A percentile compares a stretch with the other conserved stretches of the same genome.
Conservation (phyloP, 1,140 invertebrate species). For the Drosophila equinoxialis region DNA sequence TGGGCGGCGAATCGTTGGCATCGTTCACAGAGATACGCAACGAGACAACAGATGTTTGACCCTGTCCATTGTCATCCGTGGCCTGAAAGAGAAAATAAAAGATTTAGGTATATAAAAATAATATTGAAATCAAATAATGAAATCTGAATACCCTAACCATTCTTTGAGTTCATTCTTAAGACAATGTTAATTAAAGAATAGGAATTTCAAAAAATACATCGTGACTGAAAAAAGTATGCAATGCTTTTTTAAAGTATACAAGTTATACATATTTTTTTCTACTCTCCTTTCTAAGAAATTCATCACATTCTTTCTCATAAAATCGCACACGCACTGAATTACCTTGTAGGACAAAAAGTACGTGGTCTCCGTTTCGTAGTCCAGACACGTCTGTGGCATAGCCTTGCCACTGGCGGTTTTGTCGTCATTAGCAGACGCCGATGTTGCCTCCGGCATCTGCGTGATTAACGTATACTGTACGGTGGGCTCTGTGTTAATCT, state of each 20-base stretch:
- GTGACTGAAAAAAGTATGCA: background rate
- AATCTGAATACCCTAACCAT: background rate
- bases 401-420: slow-evolving; percentile 55
- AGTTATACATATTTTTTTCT: background rate
- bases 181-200: background rate
- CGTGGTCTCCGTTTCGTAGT: slow-evolving; percentile 92
- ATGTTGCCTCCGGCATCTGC: slow-evolving; percentile 45
- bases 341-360: slow-evolving; percentile 95
- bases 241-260: background rate
- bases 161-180: background rate
- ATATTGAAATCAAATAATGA: slow-evolving; percentile 1
- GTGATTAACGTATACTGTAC: slow-evolving; percentile 77
- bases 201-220: background rate
- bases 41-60: slow-evolving; percentile 89
- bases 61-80: slow-evolving; percentile 91
- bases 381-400: slow-evolving; percentile 86
- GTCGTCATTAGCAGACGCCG: slow-evolving; percentile 63
- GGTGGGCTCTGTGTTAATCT: slow-evolving; percentile 74
- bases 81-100: slow-evolving; percentile 84
- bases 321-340: slow-evolving; percentile 46
- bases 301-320: slow-evolving; percentile 5
- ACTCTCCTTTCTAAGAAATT: slow-evolving; percentile 4
- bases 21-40: slow-evolving; percentile 91
- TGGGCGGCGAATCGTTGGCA: slow-evolving; percentile 93
- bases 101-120: background rate